phyloP scores from a whole-genome alignment of 1,140 invertebrate species.

The Leucophenga varia region DNA sequence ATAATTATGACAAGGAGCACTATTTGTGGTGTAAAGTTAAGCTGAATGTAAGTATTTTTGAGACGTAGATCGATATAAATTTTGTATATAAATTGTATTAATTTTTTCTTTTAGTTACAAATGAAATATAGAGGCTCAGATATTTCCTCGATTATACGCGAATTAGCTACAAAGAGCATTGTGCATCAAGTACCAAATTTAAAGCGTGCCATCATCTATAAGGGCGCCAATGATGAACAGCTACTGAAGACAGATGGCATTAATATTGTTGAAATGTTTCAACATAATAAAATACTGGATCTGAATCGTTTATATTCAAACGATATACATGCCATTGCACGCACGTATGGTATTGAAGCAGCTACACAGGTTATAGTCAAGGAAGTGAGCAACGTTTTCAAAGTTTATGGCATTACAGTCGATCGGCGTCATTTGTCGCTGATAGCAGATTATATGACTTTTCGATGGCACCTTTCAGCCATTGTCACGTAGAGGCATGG shows the following conservation, averaged over 20 bases:
- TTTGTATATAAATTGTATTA: slow-evolving; percentile 5
- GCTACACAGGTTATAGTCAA: slow-evolving; percentile 85
- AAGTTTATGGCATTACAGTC: slow-evolving; percentile 93
- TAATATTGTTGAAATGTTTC: slow-evolving; percentile 88
- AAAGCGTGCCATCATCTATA: slow-evolving; percentile 76
- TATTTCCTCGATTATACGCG: slow-evolving; percentile 75
- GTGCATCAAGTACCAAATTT: slow-evolving; percentile 81
- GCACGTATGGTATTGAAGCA: slow-evolving; percentile 95
- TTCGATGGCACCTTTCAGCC: slow-evolving; percentile 85
- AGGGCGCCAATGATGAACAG: slow-evolving; percentile 62
- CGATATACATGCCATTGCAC: slow-evolving; percentile 88
- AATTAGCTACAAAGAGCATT: slow-evolving; percentile 72
- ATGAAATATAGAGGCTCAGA: slow-evolving; percentile 70
- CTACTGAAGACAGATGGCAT: slow-evolving; percentile 92
- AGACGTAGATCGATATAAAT: no score
- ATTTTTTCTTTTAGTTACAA: slow-evolving; percentile 60
- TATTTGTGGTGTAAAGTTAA: slow-evolving; percentile 76
- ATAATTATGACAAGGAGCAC: slow-evolving; percentile 73
- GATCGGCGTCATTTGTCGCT: slow-evolving; percentile 91
- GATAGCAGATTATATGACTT: slow-evolving; percentile 98
- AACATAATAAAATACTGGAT: slow-evolving; percentile 79
- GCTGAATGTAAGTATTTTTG: slow-evolving; percentile 62
- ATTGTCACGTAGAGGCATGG: slow-evolving; percentile 88
- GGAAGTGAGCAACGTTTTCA: slow-evolving; percentile 91
- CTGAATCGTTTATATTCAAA: slow-evolving; percentile 89